Evolutionary conservation across 2,888 invertebrate genomes (phyloP).

Genomic region (Ganaspis brasiliensis): DNA sequence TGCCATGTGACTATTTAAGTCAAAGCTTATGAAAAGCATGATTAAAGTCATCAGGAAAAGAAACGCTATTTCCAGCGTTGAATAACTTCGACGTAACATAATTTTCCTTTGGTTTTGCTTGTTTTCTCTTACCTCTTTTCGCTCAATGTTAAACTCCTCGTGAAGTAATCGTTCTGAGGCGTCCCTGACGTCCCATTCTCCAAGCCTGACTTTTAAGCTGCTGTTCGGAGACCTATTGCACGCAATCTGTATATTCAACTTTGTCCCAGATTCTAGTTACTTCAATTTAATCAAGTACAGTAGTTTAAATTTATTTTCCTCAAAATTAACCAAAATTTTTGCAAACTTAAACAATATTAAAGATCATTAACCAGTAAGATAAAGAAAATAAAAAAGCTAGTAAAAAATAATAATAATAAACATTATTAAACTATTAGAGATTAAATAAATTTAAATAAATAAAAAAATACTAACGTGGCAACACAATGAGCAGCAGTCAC

Average conservation of each 20-base stretch:
- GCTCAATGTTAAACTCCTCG: slow-evolving; percentile 93
- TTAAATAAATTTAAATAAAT: background rate
- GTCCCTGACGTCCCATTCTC: slow-evolving; percentile 96
- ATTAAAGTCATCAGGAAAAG: slow-evolving; percentile 19
- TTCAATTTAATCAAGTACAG: slow-evolving; percentile 2
- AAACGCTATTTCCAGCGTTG: slow-evolving; percentile 13
- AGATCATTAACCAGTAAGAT: too few relatives aligned
- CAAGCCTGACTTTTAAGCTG: slow-evolving; percentile 93
- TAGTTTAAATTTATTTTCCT: background rate
- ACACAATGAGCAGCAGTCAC: slow-evolving; percentile 96
- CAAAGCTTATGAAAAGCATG: background rate
- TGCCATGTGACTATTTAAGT: background rate
- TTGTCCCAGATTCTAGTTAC: slow-evolving; percentile 46
- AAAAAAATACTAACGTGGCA: slow-evolving; percentile 87
- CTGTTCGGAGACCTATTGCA: slow-evolving; percentile 90
- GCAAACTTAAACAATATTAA: too few relatives aligned
- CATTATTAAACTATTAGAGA: too few relatives aligned
- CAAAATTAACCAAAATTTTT: too few relatives aligned
- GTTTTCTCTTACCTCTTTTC: slow-evolving; percentile 86
- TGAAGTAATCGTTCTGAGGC: slow-evolving; percentile 91
- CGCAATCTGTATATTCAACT: slow-evolving; percentile 57
- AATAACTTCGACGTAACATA: slow-evolving; percentile 27
- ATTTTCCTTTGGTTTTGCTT: slow-evolving; percentile 25
- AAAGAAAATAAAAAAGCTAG: too few relatives aligned
- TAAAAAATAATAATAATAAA: too few relatives aligned